A percentile compares a stretch with the other conserved stretches of the same genome.
Evolutionary conservation across 2,797 vertebrate genomes (phyloP).

Genomic region (Phalloptychus januarius): DNA sequence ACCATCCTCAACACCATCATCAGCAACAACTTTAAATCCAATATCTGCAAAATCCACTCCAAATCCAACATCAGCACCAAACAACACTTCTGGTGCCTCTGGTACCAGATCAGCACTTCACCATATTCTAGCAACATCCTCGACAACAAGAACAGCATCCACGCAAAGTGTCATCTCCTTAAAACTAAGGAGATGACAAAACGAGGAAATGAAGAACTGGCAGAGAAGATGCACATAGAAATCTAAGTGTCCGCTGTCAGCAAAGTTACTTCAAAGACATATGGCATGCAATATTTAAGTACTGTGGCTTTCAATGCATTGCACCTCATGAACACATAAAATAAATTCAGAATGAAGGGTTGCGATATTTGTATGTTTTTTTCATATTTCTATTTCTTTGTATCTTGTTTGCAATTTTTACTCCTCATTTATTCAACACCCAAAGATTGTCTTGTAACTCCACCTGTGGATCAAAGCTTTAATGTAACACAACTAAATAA

Average conservation of each 20-base stretch:
- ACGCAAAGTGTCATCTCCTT: background rate
- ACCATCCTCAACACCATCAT: background rate
- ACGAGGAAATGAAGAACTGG: background rate
- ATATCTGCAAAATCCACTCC: background rate
- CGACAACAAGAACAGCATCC: rapidly evolving
- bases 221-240: background rate
- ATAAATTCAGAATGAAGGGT: background rate
- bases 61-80: slow-evolving; percentile 3
- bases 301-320: background rate
- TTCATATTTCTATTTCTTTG: background rate
- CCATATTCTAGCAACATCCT: background rate
- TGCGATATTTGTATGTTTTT: background rate
- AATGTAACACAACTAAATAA: background rate
- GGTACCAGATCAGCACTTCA: background rate
- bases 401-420: background rate
- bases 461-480: background rate
- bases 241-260: background rate
- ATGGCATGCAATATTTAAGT: background rate
- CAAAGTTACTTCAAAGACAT: background rate
- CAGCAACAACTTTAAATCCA: background rate
- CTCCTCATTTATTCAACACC: background rate
- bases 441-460: background rate
- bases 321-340: background rate
- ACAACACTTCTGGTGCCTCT: background rate
- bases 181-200: background rate